Percentiles rank a stretch among this genome's conserved stretches.
Conservation (phyloP, 64 coral and sea anemone species). For the Dendronephthya gigantea region DNA sequence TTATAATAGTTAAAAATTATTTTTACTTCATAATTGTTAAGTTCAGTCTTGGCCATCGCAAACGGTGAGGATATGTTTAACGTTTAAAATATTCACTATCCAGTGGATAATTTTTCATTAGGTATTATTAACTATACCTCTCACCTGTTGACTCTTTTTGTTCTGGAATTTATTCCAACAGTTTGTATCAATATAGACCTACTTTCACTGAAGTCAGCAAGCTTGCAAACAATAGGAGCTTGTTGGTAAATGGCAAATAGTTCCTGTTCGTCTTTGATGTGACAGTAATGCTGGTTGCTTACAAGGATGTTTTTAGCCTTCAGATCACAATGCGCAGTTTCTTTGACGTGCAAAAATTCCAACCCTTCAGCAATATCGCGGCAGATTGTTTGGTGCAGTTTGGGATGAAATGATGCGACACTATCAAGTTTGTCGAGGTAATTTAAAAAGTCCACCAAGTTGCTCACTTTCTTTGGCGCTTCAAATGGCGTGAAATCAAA, state of each 20-base stretch:
- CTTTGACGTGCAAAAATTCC: neutral
- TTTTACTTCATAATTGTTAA: too few relatives aligned
- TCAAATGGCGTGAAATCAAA: neutral
- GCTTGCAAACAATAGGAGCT: neutral
- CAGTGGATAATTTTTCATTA: too few relatives aligned
- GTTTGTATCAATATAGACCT: neutral
- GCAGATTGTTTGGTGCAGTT: neutral
- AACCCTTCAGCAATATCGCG: neutral
- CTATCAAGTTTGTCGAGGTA: neutral
- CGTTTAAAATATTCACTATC: too few relatives aligned
- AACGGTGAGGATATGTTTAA: too few relatives aligned
- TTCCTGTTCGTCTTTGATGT: neutral
- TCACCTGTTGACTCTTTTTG: neutral
- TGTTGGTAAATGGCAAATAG: neutral
- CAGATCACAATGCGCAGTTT: neutral
- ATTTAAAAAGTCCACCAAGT: neutral
- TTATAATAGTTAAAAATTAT: too few relatives aligned
- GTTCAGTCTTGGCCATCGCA: too few relatives aligned
- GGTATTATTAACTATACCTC: too few relatives aligned
- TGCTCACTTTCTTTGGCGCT: neutral
- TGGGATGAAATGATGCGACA: neutral
- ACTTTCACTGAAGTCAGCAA: neutral
- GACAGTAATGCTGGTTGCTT: neutral
- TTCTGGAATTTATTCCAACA: neutral
- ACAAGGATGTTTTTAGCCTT: neutral